Percentiles rank a stretch among this genome's conserved stretches.
Evolutionary conservation across 2,888 invertebrate species (phyloP).

Genomic region (Orthosia cruda): DNA sequence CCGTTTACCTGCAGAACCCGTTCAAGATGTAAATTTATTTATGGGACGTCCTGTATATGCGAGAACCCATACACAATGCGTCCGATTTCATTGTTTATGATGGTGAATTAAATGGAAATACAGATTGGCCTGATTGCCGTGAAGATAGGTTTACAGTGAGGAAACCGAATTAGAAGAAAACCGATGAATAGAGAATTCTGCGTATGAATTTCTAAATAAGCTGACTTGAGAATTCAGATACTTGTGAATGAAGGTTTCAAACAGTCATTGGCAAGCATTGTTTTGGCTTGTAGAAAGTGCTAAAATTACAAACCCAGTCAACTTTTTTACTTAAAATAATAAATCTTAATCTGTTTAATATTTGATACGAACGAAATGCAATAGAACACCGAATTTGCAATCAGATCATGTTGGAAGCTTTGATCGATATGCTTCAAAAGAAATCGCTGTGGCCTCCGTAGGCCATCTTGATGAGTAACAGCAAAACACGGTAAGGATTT

Average conservation of each 20-base stretch:
- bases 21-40: slow-evolving; percentile 43
- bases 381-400: too few species aligned
- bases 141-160: slow-evolving; percentile 31
- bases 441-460: neutral
- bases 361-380: too few species aligned
- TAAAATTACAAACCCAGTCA: neutral
- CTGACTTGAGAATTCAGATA: neutral
- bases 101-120: slow-evolving; percentile 43
- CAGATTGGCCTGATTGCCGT: slow-evolving; percentile 22
- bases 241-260: neutral
- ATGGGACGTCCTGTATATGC: slow-evolving; percentile 30
- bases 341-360: too few species aligned
- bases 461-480: neutral
- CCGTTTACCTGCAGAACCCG: slow-evolving; percentile 26
- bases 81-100: slow-evolving; percentile 39
- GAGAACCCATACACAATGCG: slow-evolving; percentile 19
- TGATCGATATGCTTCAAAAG: neutral
- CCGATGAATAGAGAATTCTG: slow-evolving; percentile 1
- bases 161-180: slow-evolving; percentile 6
- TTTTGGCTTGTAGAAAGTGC: neutral
- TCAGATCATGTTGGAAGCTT: neutral
- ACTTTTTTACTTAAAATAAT: too few species aligned
- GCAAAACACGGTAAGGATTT: neutral
- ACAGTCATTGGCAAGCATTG: neutral
- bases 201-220: slow-evolving; percentile 1